Evolutionary conservation across 2,888 invertebrate genomes (phyloP), one percentile per base, ranked within the genome.

Genomic region (Oligia strigilis): DNA sequence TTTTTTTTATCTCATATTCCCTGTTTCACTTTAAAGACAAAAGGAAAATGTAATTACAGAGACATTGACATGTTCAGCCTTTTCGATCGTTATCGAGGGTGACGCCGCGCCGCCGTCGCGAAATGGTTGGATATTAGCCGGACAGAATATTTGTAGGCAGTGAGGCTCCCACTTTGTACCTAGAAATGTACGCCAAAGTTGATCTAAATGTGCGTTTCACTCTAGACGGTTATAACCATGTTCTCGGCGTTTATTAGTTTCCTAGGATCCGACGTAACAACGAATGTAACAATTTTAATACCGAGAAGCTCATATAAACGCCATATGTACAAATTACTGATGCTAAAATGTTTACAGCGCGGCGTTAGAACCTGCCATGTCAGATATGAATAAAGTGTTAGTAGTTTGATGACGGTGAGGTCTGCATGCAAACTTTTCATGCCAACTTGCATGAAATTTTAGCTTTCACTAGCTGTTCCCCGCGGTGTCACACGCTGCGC

Each of bases 1-100:
- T 43, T 29, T 23, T 29, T 65, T 29, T 65, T 40, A 55, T 29
- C 29, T 13, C n/a, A 60, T 19, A 19, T 19, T 65, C 83, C 11
- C 40, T 19, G 4, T 79, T 81, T 43, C 29, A 60, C 65, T 43
- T 9, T 49, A 52, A 43, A 73, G 52, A 85, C 43, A 73, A 60
- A 84, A 23, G n/a, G 40, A 80, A 80, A 80, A 84, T 84, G 72
- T 80, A 72, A 82, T 84, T 84, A 84, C 72, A 40, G 29, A n/a
- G 40, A 72, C 67, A 83, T 69, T 82, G 72, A 84, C 72, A 62
- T 46, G 40, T 78, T 73, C 70, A 76, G 71, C 40, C 40, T n/a
- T 65, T 64, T 17, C 52, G 49, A 85, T 72, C 73, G 74, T 85
- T 81, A 74, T 81, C 69, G 36, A 65, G 58, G 36, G 49, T 58